Conservation (phyloP, 2,113 vertebrate genomes). For the Scatophagus argus region DNA sequence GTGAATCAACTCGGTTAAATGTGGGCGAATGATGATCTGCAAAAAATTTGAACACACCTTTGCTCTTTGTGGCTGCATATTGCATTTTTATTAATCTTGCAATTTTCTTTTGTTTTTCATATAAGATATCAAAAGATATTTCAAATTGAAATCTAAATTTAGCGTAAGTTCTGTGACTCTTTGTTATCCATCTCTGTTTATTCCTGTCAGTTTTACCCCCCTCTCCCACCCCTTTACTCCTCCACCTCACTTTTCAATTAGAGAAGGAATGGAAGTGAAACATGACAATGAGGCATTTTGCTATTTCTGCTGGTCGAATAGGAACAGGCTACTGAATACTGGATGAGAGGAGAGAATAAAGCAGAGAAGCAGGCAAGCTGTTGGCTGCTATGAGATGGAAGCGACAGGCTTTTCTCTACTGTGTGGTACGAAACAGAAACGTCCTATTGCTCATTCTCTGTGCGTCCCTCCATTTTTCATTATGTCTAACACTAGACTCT, state of each 20-base stretch:
- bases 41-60: background rate
- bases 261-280: slow-evolving; percentile 47
- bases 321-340: slow-evolving; percentile 56
- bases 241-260: slow-evolving; percentile 65
- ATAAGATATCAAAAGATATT: background rate
- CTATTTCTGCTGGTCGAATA: slow-evolving; percentile 49
- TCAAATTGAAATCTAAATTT: background rate
- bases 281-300: slow-evolving; percentile 51
- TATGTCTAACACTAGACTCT: slow-evolving; percentile 22
- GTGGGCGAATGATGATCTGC: background rate
- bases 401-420: slow-evolving; percentile 28
- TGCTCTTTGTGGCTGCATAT: no score
- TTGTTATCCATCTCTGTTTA: background rate
- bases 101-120: background rate
- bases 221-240: background rate
- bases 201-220: background rate
- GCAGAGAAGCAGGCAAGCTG: slow-evolving; percentile 30
- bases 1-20: background rate
- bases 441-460: background rate
- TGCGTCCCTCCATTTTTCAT: slow-evolving; percentile 34
- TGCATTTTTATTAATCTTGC: background rate
- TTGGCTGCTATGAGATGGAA: slow-evolving; percentile 42
- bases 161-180: background rate
- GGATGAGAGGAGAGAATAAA: slow-evolving; percentile 48
- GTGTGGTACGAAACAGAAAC: slow-evolving; percentile 32